Evolutionary conservation across 2,113 vertebrate species (phyloP), one percentile per base, ranked within the genome.

Genomic region (Notiomystis cincta): DNA sequence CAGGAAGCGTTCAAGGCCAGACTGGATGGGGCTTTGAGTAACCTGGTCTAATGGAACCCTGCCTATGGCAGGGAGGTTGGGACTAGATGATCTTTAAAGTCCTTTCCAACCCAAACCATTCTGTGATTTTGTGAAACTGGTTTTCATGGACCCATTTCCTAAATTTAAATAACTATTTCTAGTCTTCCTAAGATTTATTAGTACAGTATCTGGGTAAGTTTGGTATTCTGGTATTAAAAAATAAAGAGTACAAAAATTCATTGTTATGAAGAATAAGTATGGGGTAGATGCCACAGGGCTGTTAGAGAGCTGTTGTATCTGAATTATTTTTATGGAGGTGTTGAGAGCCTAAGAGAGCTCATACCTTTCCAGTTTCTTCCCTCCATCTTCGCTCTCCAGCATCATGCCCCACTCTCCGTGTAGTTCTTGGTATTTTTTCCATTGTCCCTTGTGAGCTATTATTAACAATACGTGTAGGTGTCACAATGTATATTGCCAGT

Each of bases 361-460:
- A 9, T 79, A 56, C 8, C 7, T 66, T 80, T 88, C 57, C 30
- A 23, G 16, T 78, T 80, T 86, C 66, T 35, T 86, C 23, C 45
- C 20, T 80, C 45, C 23, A 76, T 61, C 50, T 86, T 90, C 61
- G 51, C 30, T 86, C 47, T 95, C 86, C 67, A 83, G 33, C 61
- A 1, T 92, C 17, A 35, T 80, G 33, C 72, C 42, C 24, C 38
- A 35, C 50, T 77, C 82, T 83, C 42, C 1, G 0, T 90, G 67
- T 60, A 73, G 35, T 93, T 89, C 82, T 91, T 69, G 47, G 31
- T 78, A n/a, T 89, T 75, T 96, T 96, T 96, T 83, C 62, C 67
- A 73, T 96, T 95, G 90, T 92, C 90, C 85, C 57, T 73, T 90
- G 42, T 88, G 75, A 90, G 89, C 79, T 95, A 93, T 97, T 97